Base-by-base conservation (phyloP, 2,888 invertebrate species). In the Agrotis puta region DNA sequence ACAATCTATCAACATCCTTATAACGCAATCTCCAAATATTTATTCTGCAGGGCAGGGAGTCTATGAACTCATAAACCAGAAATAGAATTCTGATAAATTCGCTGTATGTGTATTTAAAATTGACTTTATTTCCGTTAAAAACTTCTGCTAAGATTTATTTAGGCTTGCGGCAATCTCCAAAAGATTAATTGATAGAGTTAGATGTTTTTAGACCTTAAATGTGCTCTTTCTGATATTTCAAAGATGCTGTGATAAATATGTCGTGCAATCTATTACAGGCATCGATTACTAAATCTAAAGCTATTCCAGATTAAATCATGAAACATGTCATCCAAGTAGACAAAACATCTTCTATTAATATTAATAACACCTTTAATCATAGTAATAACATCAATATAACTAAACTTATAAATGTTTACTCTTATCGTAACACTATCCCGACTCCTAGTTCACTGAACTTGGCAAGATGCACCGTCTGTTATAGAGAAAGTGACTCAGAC, bases 391-490 rank as follows among this genome's bases (percentile, higher is more conserved):
- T 24, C 24, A 77, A 53, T 61, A 53, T 33, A 56, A 27, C 66
- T 54, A 54, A 54, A 62, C 63, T 66, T 22, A 66, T 63, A 14
- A 59, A 63, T 66, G 47, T 56, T 56, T 63, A 58, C 69, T 70
- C 67, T 74, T 64, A 76, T 74, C 77, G 59, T 64, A 39, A 59
- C 53, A 27, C 13, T 61, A 64, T 71, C 72, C 67, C 65, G 47
- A 77, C 74, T 76, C 77, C 64, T 74, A 85, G 93, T 89, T 91
- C 92, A 92, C 76, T 92, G 93, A 94, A 93, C 94, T 92, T 93
- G 92, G 91, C 92, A 90, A 69, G 80, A 82, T 74, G 73, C 79
- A 77, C 76, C 53, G 85, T 87, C 87, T 86, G 85, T 87, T 86
- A 80, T 81, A 62, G 67, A 75, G 83, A 87, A 85, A 84, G 87